Evolutionary conservation across 2,113 vertebrate genomes (phyloP).

Genomic region (Platysteira castanea): DNA sequence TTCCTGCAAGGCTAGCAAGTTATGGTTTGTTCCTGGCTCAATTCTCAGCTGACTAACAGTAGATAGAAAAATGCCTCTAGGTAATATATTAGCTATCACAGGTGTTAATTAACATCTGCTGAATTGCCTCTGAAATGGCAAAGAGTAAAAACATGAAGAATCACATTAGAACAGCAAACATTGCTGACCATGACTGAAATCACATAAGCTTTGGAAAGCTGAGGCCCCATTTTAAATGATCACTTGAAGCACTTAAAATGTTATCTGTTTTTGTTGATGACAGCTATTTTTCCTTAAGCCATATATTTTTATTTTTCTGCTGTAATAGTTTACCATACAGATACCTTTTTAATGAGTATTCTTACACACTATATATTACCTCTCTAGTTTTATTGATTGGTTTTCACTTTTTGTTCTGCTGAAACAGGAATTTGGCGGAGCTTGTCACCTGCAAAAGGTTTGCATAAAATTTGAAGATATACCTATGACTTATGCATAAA

Average conservation of each 20-base stretch:
- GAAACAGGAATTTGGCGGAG: background rate
- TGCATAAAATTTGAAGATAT: background rate
- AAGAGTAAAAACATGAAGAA: background rate
- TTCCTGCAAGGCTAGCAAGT: background rate
- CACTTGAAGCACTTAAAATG: background rate
- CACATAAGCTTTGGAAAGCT: background rate
- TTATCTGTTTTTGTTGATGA: background rate
- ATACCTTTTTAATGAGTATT: background rate
- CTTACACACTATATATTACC: background rate
- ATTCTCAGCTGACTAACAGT: background rate
- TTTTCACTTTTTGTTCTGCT: background rate
- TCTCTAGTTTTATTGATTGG: background rate
- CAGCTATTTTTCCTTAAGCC: background rate
- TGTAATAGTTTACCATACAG: background rate
- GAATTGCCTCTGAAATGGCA: background rate
- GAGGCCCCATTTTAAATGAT: background rate
- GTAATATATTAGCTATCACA: background rate
- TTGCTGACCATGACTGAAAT: background rate
- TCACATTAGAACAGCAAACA: background rate
- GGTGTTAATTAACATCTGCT: background rate
- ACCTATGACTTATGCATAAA: background rate
- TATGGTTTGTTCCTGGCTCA: background rate
- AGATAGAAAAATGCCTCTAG: background rate
- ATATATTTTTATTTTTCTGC: background rate
- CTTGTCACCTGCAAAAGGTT: background rate